These are phyloP conservation scores for Drosophila lacteicornis DNA, from an alignment of 1,140 invertebrate species.

Conservation along the genomic window DNA sequence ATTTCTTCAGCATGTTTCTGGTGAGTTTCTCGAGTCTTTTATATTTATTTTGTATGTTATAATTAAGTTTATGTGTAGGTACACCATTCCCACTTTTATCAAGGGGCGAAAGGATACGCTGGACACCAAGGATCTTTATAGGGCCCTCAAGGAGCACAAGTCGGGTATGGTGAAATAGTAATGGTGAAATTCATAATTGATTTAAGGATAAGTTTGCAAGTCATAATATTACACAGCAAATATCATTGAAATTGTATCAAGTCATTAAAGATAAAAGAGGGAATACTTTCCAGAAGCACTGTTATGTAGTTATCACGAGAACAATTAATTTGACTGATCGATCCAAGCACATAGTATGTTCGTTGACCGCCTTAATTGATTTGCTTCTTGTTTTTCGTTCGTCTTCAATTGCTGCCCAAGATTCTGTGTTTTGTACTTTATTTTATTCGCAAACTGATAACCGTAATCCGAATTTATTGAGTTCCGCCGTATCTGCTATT, in stretches of 20 bases:
- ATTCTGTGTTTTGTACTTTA: slow-evolving; percentile 17
- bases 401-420: slow-evolving; percentile 24
- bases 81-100: slow-evolving; percentile 86
- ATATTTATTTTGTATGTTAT: background rate
- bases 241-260: slow-evolving; percentile 9
- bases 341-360: slow-evolving; percentile 54
- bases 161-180: slow-evolving; percentile 77
- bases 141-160: slow-evolving; percentile 86
- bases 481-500: slow-evolving; percentile 8
- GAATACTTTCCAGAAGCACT: slow-evolving; percentile 15
- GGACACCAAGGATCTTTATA: slow-evolving; percentile 86
- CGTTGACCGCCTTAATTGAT: slow-evolving; percentile 51
- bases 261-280: background rate
- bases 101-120: slow-evolving; percentile 86
- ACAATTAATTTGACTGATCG: slow-evolving; percentile 54
- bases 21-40: slow-evolving; percentile 39
- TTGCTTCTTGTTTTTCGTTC: slow-evolving; percentile 17
- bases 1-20: slow-evolving; percentile 79
- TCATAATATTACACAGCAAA: slow-evolving; percentile 6
- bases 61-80: slow-evolving; percentile 66
- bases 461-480: slow-evolving; percentile 43
- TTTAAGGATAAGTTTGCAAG: slow-evolving; percentile 10
- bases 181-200: slow-evolving; percentile 1
- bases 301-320: slow-evolving; percentile 30
- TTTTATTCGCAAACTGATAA: slow-evolving; percentile 37